A percentile compares a stretch with the other conserved stretches of the same genome.
phyloP scores from a whole-genome alignment of 2,888 invertebrate genomes.

The Tortrix viridana region DNA sequence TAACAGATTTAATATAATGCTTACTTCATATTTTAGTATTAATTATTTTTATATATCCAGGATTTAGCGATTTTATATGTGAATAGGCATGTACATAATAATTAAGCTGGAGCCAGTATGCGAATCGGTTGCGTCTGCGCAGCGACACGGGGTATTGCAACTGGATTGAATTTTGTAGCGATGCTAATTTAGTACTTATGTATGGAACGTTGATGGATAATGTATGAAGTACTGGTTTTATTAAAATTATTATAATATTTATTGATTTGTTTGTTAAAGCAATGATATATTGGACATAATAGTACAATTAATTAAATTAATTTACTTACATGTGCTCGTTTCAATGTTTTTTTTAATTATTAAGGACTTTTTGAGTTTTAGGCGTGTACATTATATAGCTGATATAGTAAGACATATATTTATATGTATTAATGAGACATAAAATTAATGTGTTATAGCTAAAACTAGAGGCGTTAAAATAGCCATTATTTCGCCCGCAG shows the following conservation, averaged over 20 bases:
- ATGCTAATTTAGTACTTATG: not conserved
- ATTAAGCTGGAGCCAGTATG: slow-evolving; percentile 62
- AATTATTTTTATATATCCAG: too few relatives aligned
- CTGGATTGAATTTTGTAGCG: slow-evolving; percentile 66
- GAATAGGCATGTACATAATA: slow-evolving; percentile 48
- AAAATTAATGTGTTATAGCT: slow-evolving; percentile 13
- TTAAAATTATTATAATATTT: not conserved
- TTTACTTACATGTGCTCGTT: too few relatives aligned
- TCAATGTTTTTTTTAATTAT: too few relatives aligned
- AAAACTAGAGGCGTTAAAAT: slow-evolving; percentile 41
- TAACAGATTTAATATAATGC: too few relatives aligned
- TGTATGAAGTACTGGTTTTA: not conserved
- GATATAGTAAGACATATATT: too few relatives aligned
- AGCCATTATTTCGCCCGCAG: slow-evolving; percentile 20
- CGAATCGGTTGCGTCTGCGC: slow-evolving; percentile 72
- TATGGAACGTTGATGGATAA: not conserved
- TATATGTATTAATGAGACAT: not conserved
- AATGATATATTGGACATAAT: not conserved
- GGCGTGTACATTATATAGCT: too few relatives aligned
- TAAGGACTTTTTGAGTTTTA: too few relatives aligned
- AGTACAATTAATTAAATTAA: too few relatives aligned
- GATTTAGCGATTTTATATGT: slow-evolving; percentile 2
- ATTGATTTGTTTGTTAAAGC: not conserved
- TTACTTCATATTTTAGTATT: not conserved
- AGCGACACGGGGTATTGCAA: slow-evolving; percentile 79